A percentile compares a stretch with the other conserved stretches of the same genome.
Evolutionary conservation across 1,140 invertebrate genomes (phyloP).

Genomic region (Camponotus vicinus): DNA sequence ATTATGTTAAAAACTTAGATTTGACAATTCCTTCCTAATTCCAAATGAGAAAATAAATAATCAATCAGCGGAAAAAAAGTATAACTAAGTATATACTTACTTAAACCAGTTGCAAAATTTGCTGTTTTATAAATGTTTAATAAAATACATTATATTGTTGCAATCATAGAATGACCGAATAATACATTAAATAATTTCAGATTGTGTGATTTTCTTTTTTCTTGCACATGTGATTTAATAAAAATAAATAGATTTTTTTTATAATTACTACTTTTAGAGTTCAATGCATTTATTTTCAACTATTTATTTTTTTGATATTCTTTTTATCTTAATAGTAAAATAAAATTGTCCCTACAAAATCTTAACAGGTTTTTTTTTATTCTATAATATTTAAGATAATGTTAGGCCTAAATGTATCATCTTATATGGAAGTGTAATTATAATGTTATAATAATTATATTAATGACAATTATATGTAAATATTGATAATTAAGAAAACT

Average conservation of each 20-base stretch:
- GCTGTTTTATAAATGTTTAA: conserved; percentile 1
- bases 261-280: conserved; percentile 14
- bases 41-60: background rate
- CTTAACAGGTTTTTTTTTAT: background rate
- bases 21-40: background rate
- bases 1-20: conserved; percentile 1
- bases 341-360: background rate
- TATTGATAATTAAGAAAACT: background rate
- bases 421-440: background rate
- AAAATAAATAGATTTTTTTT: background rate
- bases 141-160: conserved; percentile 10
- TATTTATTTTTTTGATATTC: background rate
- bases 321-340: conserved; percentile 1
- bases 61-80: background rate
- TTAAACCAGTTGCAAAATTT: conserved; percentile 41
- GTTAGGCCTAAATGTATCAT: background rate
- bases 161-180: conserved; percentile 1
- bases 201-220: background rate
- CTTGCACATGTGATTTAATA: background rate
- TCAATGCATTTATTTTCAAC: background rate
- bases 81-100: conserved; percentile 12
- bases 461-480: background rate
- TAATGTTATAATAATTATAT: conserved; percentile 8
- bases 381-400: conserved; percentile 8
- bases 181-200: background rate